Percentiles rank a stretch among this genome's conserved stretches.
Evolutionary conservation across 2,797 vertebrate species (phyloP).

Genomic region (Fistularia commersonii): DNA sequence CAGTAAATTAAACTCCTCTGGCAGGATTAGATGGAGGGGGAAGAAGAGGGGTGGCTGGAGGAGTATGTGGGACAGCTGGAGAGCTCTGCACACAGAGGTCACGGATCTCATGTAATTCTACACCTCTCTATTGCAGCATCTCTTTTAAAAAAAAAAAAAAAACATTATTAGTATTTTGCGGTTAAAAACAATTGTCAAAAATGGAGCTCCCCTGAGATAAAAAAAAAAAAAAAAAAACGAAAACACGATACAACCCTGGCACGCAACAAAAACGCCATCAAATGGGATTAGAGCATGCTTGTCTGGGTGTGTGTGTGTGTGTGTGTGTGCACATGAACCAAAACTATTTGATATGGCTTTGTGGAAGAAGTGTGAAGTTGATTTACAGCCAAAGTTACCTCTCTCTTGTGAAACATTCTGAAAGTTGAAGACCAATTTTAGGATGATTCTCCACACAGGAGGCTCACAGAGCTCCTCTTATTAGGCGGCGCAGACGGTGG

Average conservation of each 20-base stretch:
- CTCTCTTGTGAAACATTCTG: conserved; percentile 60
- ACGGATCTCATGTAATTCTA: conserved; percentile 53
- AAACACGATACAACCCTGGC: too few relatives aligned
- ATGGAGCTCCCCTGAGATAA: neutral
- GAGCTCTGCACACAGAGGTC: conserved; percentile 44
- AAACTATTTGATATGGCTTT: conserved; percentile 29
- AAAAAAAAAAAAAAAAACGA: neutral
- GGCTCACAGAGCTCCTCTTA: conserved; percentile 44
- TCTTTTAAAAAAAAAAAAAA: neutral
- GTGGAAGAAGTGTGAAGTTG: conserved; percentile 51
- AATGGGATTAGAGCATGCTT: too few relatives aligned
- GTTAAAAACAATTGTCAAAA: conserved; percentile 8
- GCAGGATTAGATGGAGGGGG: conserved; percentile 68
- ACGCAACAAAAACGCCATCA: too few relatives aligned
- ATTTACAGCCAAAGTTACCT: conserved; percentile 61
- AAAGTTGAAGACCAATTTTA: conserved; percentile 68
- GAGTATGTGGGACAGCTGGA: conserved; percentile 39
- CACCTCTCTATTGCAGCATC: conserved; percentile 24
- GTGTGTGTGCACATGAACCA: neutral
- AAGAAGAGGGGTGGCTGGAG: conserved; percentile 34
- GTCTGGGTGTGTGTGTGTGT: too few relatives aligned
- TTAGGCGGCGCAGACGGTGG: conserved; percentile 46
- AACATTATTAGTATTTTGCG: neutral
- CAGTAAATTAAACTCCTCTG: conserved; percentile 78
- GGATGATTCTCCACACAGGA: conserved; percentile 65